These are phyloP conservation scores for Caenorhabditis inopinata DNA, from an alignment of 1,140 invertebrate species.

Conservation along the genomic window DNA sequence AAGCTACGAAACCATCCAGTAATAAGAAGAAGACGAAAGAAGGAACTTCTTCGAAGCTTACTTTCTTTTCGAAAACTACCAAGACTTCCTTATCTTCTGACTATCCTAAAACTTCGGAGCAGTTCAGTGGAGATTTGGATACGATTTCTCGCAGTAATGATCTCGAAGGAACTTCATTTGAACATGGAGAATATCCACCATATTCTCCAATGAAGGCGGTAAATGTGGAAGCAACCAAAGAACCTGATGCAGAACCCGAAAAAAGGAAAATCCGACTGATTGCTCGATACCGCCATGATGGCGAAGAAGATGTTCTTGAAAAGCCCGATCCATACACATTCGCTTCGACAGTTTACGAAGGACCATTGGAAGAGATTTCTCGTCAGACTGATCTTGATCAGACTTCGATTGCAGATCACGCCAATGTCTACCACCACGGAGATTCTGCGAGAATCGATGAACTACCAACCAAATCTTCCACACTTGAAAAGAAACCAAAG, in stretches of 20 bases:
- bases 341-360: conserved; percentile 35
- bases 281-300: conserved; percentile 42
- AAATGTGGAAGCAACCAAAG: not conserved
- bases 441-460: not conserved
- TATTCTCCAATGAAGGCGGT: not conserved
- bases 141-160: not conserved
- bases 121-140: conserved; percentile 22
- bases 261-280: conserved; percentile 17
- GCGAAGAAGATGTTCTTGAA: conserved; percentile 43
- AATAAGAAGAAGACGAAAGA: not conserved
- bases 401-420: not conserved
- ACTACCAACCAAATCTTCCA: not conserved
- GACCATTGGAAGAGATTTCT: conserved; percentile 43
- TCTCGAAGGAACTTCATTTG: not conserved
- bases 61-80: not conserved
- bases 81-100: conserved; percentile 18
- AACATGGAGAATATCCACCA: not conserved
- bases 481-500: not conserved
- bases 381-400: conserved; percentile 24
- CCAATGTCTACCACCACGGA: conserved; percentile 29
- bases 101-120: not conserved
- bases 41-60: not conserved
- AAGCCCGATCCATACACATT: conserved; percentile 35
- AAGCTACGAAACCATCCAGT: not conserved
- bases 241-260: not conserved